Conservation (phyloP, 1,140 invertebrate species). For the Caenorhabditis brenneri region DNA sequence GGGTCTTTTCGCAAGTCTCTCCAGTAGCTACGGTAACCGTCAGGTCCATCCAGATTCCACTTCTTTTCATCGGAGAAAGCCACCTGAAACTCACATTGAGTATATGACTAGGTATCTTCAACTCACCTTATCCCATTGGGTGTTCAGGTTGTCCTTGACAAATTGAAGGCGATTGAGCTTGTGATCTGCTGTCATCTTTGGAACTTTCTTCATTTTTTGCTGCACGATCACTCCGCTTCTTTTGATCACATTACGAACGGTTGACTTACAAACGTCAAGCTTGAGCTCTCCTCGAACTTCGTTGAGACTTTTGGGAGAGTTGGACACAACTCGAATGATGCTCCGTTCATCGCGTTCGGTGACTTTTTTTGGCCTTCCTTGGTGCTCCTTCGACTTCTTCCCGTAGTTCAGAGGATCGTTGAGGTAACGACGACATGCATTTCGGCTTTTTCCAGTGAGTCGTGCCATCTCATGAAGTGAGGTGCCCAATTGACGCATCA, state of each 20-base stretch:
- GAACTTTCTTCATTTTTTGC: background rate
- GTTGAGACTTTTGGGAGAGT: too few species aligned
- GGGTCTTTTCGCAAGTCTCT: slow-evolving; percentile 62
- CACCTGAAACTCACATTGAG: slow-evolving; percentile 47
- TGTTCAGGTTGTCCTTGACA: background rate
- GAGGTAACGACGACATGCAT: too few species aligned
- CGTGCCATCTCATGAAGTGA: too few species aligned
- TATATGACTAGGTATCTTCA: background rate
- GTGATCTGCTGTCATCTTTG: background rate
- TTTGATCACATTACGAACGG: background rate
- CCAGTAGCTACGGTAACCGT: slow-evolving; percentile 60
- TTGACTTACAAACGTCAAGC: background rate
- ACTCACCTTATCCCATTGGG: slow-evolving; percentile 22
- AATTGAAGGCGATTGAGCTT: slow-evolving; percentile 31
- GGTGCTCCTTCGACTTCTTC: too few species aligned
- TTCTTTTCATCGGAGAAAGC: slow-evolving; percentile 63
- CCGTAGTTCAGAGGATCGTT: too few species aligned
- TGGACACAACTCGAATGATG: too few species aligned
- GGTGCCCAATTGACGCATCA: too few species aligned
- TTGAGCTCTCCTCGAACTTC: background rate
- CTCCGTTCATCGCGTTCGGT: too few species aligned
- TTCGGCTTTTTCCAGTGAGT: too few species aligned
- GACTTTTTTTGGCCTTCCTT: too few species aligned
- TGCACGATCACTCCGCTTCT: background rate
- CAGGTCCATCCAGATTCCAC: slow-evolving; percentile 65